Conservation (phyloP, 1,140 invertebrate species). For the Brachionus sp. region DNA sequence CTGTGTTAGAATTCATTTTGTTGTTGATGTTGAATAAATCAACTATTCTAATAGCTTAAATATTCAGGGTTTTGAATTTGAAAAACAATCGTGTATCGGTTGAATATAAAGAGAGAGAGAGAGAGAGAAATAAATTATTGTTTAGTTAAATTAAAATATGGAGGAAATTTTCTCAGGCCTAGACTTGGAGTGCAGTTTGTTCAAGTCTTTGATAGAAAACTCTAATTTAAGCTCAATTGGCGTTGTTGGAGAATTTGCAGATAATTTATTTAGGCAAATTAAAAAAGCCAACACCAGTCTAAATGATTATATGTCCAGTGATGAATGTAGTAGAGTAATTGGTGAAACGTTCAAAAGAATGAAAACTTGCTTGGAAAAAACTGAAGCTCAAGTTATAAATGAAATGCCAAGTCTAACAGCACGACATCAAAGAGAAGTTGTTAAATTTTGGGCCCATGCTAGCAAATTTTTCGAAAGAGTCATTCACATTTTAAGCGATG, state of each 20-base stretch:
- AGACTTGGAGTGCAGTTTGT: neutral
- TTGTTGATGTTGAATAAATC: neutral
- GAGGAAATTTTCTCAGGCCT: neutral
- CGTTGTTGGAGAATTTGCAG: neutral
- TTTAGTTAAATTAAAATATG: neutral
- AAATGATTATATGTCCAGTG: neutral
- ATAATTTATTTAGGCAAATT: neutral
- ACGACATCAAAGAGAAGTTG: neutral
- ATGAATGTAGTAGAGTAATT: neutral
- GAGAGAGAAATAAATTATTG: neutral
- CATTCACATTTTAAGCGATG: neutral
- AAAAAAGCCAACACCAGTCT: neutral
- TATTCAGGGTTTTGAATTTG: neutral
- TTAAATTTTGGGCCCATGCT: neutral
- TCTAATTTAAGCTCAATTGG: neutral
- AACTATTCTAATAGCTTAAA: neutral
- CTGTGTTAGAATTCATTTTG: neutral
- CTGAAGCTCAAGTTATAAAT: neutral
- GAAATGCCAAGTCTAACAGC: neutral
- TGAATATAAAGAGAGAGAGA: neutral
- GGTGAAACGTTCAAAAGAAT: neutral
- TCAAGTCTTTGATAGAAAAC: neutral
- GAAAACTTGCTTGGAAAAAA: neutral
- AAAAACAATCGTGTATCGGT: neutral
- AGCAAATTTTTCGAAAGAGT: neutral